Evolutionary conservation across 2,113 vertebrate species (phyloP).

Genomic region (Corvus cornix): DNA sequence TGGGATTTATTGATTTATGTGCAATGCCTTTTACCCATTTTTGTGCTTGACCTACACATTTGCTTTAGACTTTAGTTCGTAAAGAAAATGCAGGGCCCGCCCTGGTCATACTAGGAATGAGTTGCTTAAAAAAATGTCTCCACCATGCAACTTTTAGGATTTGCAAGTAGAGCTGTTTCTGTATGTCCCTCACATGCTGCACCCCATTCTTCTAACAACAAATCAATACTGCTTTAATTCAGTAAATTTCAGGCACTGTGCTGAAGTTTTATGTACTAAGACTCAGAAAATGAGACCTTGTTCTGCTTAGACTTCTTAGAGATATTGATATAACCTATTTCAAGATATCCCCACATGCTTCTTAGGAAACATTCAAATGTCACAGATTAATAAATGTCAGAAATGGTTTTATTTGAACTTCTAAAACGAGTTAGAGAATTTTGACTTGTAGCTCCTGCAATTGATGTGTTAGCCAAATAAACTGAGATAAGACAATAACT

Average conservation of each 20-base stretch:
- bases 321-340: neutral
- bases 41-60: neutral
- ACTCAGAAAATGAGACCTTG: neutral
- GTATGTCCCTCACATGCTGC: neutral
- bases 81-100: neutral
- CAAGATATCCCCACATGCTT: neutral
- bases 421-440: neutral
- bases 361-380: neutral
- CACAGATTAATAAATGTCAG: neutral
- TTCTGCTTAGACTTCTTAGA: neutral
- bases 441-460: neutral
- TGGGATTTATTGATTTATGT: slow-evolving; percentile 26
- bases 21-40: neutral
- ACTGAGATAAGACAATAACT: neutral
- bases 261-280: neutral
- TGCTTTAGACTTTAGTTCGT: neutral
- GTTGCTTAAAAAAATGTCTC: neutral
- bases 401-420: neutral
- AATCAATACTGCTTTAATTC: neutral
- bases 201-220: neutral
- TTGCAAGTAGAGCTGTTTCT: neutral
- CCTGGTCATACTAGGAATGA: neutral
- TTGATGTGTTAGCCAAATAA: neutral
- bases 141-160: neutral
- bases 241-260: neutral